Evolutionary conservation across 2,888 invertebrate genomes (phyloP).

Genomic region (Myathropa florea): DNA sequence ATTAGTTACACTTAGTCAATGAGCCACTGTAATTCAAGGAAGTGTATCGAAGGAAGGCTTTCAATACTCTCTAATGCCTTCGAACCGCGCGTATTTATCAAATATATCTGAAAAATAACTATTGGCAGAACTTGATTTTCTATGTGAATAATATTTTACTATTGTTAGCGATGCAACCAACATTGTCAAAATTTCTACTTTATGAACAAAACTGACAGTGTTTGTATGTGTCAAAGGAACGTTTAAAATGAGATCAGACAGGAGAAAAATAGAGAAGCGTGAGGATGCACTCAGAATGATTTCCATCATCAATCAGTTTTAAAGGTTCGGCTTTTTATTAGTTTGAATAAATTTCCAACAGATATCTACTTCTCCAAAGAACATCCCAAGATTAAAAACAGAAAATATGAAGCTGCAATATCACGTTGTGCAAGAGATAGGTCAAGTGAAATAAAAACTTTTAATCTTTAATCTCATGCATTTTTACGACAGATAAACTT

Average conservation of each 20-base stretch:
- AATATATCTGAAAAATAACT: too few relatives aligned
- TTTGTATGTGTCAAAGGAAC: not conserved
- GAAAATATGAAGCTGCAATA: too few relatives aligned
- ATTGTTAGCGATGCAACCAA: conserved; percentile 19
- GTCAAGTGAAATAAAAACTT: conserved; percentile 23
- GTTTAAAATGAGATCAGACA: not conserved
- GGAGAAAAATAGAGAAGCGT: not conserved
- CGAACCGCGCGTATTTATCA: not conserved
- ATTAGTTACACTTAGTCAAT: conserved; percentile 47
- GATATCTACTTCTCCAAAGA: not conserved
- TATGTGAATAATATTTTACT: not conserved
- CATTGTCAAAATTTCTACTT: not conserved
- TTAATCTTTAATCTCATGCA: conserved; percentile 38
- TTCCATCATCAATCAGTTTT: conserved; percentile 5
- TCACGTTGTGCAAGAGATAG: not conserved
- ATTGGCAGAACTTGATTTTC: too few relatives aligned
- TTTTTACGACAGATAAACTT: conserved; percentile 14
- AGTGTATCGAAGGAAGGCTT: conserved; percentile 11
- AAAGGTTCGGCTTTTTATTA: not conserved
- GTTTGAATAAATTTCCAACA: conserved; percentile 2
- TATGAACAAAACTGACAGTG: not conserved
- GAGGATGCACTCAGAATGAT: not conserved
- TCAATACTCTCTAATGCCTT: not conserved
- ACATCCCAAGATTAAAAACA: too few relatives aligned
- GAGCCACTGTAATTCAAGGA: conserved; percentile 25